A percentile compares a stretch with the other conserved stretches of the same genome.
phyloP scores from a whole-genome alignment of 2,888 invertebrate genomes.

The Alsophila aescularia region DNA sequence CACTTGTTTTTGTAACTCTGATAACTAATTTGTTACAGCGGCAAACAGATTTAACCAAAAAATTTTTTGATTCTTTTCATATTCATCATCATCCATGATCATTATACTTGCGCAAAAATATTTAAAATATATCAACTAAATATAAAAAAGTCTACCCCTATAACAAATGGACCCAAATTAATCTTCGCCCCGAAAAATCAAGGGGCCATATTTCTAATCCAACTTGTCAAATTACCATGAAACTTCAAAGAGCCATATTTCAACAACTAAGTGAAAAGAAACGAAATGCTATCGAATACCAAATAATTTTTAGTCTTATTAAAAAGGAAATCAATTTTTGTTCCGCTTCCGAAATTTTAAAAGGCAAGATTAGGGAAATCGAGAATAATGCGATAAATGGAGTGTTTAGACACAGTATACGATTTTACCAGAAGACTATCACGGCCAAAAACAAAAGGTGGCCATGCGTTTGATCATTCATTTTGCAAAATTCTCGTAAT shows the following conservation, averaged over 20 bases:
- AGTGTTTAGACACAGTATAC: slow-evolving; percentile 33
- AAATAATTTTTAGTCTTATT: slow-evolving; percentile 67
- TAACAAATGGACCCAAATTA: slow-evolving; percentile 14
- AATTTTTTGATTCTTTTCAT: too few species aligned
- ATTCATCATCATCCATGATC: too few species aligned
- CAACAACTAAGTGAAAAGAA: slow-evolving; percentile 47
- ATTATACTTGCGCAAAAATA: too few species aligned
- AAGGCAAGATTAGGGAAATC: slow-evolving; percentile 65
- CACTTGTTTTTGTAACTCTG: too few species aligned
- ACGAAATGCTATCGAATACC: slow-evolving; percentile 40
- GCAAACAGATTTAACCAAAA: too few species aligned
- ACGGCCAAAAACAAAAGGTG: too few species aligned
- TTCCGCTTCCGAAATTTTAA: slow-evolving; percentile 41
- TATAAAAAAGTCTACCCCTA: too few species aligned
- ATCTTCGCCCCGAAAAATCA: slow-evolving; percentile 23
- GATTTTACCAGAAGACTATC: slow-evolving; percentile 8
- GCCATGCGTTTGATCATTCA: too few species aligned
- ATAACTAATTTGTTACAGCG: too few species aligned
- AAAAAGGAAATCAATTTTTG: slow-evolving; percentile 57
- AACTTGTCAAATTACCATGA: slow-evolving; percentile 49
- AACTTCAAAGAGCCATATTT: slow-evolving; percentile 50
- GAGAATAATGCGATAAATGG: slow-evolving; percentile 57
- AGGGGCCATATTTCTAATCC: slow-evolving; percentile 29
- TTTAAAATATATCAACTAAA: too few species aligned
- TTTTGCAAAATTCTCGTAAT: too few species aligned